Percentiles rank a stretch among this genome's conserved stretches.
phyloP scores from a whole-genome alignment of 2,113 vertebrate species.

The Corythoichthys haematopterus region DNA sequence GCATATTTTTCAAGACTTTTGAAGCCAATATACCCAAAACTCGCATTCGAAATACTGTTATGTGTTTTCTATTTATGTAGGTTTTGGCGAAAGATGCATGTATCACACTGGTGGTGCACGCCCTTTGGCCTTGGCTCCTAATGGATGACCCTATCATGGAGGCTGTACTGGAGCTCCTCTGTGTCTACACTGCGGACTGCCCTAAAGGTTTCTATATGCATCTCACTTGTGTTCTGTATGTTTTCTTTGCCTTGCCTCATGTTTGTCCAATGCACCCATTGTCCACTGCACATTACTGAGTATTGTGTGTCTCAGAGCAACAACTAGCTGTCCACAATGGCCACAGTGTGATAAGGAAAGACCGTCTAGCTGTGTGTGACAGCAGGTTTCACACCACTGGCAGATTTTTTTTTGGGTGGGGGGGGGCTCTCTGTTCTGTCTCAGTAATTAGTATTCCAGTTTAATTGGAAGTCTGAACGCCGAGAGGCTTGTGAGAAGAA shows the following conservation, averaged over 20 bases:
- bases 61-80: conserved; percentile 62
- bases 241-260: conserved; percentile 51
- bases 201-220: conserved; percentile 72
- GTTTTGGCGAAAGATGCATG: conserved; percentile 75
- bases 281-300: conserved; percentile 47
- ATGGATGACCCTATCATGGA: conserved; percentile 81
- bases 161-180: conserved; percentile 83
- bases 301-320: conserved; percentile 47
- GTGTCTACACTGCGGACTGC: conserved; percentile 86
- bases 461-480: conserved; percentile 14
- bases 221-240: conserved; percentile 25
- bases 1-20: too few relatives aligned
- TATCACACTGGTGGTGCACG: conserved; percentile 73
- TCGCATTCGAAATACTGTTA: background rate
- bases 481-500: conserved; percentile 2
- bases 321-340: conserved; percentile 24
- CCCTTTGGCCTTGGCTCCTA: conserved; percentile 90
- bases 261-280: conserved; percentile 48
- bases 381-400: conserved; percentile 23
- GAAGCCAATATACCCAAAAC: too few relatives aligned
- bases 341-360: conserved; percentile 46
- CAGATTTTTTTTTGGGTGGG: conserved; percentile 19
- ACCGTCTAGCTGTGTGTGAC: conserved; percentile 27
- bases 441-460: conserved; percentile 22
- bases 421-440: conserved; percentile 17